These are phyloP conservation scores for Kryptolebias ocellatus DNA, from an alignment of 2,797 vertebrate species.

Conservation along the genomic window DNA sequence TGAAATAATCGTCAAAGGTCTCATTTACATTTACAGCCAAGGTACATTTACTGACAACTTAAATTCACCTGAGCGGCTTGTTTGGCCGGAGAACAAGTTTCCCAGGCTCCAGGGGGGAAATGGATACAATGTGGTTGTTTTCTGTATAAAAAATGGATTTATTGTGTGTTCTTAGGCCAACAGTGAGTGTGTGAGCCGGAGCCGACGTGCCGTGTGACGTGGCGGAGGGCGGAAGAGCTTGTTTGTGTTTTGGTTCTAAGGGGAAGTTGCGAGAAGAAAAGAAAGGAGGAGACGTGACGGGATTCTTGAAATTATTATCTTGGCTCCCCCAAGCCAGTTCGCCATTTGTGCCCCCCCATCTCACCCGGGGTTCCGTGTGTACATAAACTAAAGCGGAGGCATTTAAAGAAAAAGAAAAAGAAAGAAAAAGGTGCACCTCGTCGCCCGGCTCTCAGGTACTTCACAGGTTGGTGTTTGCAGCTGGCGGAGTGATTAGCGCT, in stretches of 20 bases:
- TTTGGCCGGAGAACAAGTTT: no score
- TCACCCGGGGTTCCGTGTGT: constrained; percentile 12
- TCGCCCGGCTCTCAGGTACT: constrained; percentile 78
- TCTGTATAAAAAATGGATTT: no score
- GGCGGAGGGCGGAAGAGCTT: constrained; percentile 79
- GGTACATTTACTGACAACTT: no score
- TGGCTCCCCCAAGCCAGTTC: constrained; percentile 28
- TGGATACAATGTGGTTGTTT: no score
- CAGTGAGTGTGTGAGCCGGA: no score
- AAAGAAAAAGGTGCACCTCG: constrained; percentile 36
- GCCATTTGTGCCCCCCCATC: constrained; percentile 21
- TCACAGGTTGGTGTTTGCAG: constrained; percentile 52
- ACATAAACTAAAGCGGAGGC: constrained; percentile 43
- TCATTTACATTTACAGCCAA: no score
- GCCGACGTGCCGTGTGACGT: constrained; percentile 72
- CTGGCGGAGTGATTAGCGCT: constrained; percentile 56
- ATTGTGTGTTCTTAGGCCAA: not conserved
- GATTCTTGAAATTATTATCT: constrained; percentile 75
- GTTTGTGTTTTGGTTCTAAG: constrained; percentile 87
- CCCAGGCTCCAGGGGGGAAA: no score
- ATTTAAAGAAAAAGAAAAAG: not conserved
- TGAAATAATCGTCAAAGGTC: no score
- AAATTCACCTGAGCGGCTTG: no score
- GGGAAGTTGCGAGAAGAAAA: constrained; percentile 84
- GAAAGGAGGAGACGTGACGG: constrained; percentile 84